Evolutionary conservation across 2,113 vertebrate genomes (phyloP).

Genomic region (Pelodiscus sinensis): DNA sequence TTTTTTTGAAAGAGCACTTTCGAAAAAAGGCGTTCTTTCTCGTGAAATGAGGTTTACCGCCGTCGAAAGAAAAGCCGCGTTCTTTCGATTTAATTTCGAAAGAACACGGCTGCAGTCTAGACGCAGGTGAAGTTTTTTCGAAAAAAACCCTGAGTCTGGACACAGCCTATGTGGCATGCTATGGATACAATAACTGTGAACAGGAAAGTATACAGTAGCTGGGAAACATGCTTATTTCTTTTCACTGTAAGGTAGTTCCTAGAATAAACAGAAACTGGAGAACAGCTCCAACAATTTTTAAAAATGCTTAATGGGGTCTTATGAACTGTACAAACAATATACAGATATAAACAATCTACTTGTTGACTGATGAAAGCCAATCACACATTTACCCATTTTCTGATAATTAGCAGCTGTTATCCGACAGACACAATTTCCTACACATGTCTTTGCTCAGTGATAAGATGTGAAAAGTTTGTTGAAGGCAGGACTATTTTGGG

Average conservation of each 20-base stretch:
- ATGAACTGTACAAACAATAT: background rate
- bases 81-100: too few relatives aligned
- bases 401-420: constrained; percentile 68
- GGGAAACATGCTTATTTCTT: background rate
- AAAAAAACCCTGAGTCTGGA: too few relatives aligned
- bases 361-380: constrained; percentile 35
- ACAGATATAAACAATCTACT: background rate
- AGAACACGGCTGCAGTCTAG: too few relatives aligned
- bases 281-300: background rate
- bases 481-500: constrained; percentile 75
- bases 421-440: constrained; percentile 72
- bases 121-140: too few relatives aligned
- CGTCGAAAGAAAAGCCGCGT: too few relatives aligned
- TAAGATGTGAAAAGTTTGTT: constrained; percentile 73
- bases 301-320: background rate
- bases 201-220: background rate
- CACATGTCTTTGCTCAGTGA: constrained; percentile 60
- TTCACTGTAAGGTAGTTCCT: background rate
- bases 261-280: background rate
- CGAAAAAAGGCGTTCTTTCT: too few relatives aligned
- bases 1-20: too few relatives aligned
- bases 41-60: too few relatives aligned
- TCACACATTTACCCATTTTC: constrained; percentile 35
- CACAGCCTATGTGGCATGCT: constrained; percentile 31
- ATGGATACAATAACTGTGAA: background rate